Percentiles rank a stretch among this genome's conserved stretches.
Evolutionary conservation across 2,797 vertebrate species (phyloP).

Genomic region (Moxostoma hubbsi): DNA sequence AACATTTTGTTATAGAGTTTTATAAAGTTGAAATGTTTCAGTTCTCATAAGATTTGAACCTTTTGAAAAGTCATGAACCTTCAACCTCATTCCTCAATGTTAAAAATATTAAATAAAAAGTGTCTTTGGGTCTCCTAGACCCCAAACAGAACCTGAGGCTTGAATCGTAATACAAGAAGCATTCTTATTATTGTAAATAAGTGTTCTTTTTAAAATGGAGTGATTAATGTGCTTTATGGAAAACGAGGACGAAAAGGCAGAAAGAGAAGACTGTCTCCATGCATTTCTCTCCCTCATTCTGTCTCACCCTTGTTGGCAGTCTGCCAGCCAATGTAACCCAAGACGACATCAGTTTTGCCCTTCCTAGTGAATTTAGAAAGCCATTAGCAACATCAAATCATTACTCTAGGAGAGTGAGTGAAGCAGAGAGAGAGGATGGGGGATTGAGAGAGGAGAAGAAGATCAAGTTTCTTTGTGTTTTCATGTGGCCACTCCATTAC

Average conservation of each 20-base stretch:
- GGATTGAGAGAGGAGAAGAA: slow-evolving; percentile 61
- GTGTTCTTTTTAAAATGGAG: slow-evolving; percentile 8
- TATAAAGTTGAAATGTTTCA: background rate
- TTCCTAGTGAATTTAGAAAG: slow-evolving; percentile 93
- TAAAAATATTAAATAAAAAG: background rate
- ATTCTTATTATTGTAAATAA: slow-evolving; percentile 16
- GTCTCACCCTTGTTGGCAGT: slow-evolving; percentile 65
- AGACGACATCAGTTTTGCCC: slow-evolving; percentile 83
- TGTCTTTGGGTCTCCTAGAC: background rate
- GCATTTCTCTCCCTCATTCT: slow-evolving; percentile 15
- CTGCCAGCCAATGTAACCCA: slow-evolving; percentile 87
- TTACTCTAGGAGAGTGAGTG: slow-evolving; percentile 76
- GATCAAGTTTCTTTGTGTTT: slow-evolving; percentile 86
- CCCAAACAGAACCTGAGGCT: background rate
- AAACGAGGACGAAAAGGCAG: slow-evolving; percentile 11
- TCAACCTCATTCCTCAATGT: background rate
- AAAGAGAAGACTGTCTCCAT: slow-evolving; percentile 23
- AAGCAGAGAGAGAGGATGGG: slow-evolving; percentile 50
- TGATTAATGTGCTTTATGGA: background rate
- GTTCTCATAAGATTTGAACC: background rate
- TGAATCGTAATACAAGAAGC: background rate
- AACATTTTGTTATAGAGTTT: background rate
- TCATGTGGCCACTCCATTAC: slow-evolving; percentile 89
- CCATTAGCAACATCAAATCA: slow-evolving; percentile 97
- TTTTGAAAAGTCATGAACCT: background rate